Evolutionary conservation across 2,113 vertebrate genomes (phyloP), one percentile per base, ranked within the genome.

Genomic region (Indri indri): DNA sequence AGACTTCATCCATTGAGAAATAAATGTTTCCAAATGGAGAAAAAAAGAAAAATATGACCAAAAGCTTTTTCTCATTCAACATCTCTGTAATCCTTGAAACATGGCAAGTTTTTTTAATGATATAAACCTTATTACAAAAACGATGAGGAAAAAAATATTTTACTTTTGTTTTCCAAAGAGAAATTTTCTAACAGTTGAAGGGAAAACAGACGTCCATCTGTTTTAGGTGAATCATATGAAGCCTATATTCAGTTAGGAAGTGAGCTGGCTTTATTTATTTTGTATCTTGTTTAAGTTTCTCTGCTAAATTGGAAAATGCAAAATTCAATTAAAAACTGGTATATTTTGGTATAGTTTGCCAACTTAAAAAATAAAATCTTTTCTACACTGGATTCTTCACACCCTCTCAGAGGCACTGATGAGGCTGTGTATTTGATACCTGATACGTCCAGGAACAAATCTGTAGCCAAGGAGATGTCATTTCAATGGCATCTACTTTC

Each of bases 201-300:
- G 54, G 82, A 82, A 97, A 97, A 86, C 90, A 97, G 52, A 93
- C 85, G 84, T 96, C 73, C 88, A 80, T 50, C 50, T 93, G 76
- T 87, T 94, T 86, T 74, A 93, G 73, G 45, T 90, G 87, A 95
- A 84, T 73, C 30, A 91, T 25, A 73, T 76, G 70, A 97, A 96
- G 73, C 7, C 45, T 82, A 74, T 32, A 91, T 54, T 91, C 45
- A 90, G 50, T 50, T 71, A 95, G 54, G 13, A 50, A 88, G 16
- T 95, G 17, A 94, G 50, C 22, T 88, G 66, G 50, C 20, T 91
- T 94, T 77, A 70, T 91, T 96, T 94, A 89, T 94, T 89, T 89
- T 88, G 8, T 91, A 85, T 47, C 25, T 90, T 91, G 25, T 86
- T 91, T 91, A 80, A 94, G 22, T 27, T 92, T 95, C 66, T 37